Conservation (phyloP, 2,113 vertebrate species). For the Pterocles orientalis region DNA sequence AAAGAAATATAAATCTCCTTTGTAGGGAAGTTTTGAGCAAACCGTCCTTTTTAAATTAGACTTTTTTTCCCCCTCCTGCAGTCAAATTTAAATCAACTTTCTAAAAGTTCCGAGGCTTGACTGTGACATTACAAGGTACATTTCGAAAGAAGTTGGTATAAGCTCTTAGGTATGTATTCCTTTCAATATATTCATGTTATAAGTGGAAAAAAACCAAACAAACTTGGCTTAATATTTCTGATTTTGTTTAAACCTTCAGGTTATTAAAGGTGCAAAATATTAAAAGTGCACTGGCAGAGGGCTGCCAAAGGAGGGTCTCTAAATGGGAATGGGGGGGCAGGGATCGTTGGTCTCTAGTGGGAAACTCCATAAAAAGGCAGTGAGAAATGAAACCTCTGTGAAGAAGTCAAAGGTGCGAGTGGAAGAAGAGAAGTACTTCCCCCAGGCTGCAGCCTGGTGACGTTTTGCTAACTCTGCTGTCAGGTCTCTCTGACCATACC, state of each 20-base stretch:
- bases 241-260: neutral
- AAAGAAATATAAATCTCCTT: neutral
- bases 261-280: neutral
- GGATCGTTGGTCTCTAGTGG: rapidly evolving
- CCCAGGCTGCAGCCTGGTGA: neutral
- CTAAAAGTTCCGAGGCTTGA: neutral
- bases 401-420: neutral
- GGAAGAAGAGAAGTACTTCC: neutral
- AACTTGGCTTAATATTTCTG: neutral
- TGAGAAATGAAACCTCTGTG: neutral
- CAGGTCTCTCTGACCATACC: neutral
- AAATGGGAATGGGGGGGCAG: neutral
- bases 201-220: neutral
- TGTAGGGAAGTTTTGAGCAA: neutral
- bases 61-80: neutral
- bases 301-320: neutral
- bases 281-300: neutral
- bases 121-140: neutral
- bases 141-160: neutral
- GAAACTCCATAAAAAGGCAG: neutral
- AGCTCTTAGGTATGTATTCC: neutral
- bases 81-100: neutral
- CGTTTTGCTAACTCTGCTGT: neutral
- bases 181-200: neutral
- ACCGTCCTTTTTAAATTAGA: neutral